These are phyloP conservation scores for Erythrolamprus reginae DNA, from an alignment of 2,113 vertebrate genomes.

Conservation along the genomic window DNA sequence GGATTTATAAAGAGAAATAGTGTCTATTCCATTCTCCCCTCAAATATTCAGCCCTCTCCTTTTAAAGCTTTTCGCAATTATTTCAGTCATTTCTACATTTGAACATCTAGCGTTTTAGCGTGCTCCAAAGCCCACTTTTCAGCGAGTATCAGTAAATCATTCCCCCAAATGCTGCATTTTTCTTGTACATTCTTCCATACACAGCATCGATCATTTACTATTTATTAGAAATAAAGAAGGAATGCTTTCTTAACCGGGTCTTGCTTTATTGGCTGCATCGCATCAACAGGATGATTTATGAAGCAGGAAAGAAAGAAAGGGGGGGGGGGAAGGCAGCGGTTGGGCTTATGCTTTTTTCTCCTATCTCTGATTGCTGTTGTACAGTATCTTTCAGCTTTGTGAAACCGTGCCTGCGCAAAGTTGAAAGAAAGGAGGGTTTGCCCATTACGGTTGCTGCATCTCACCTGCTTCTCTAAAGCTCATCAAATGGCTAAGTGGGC, in stretches of 20 bases:
- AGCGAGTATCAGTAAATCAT: conserved; percentile 53
- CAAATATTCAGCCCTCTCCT: neutral
- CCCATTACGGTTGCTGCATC: neutral
- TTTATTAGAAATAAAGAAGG: conserved; percentile 34
- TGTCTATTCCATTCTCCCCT: rapidly evolving
- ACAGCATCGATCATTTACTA: conserved; percentile 54
- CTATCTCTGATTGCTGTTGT: neutral
- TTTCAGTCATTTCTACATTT: conserved; percentile 40
- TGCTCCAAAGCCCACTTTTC: conserved; percentile 16
- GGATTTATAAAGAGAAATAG: neutral
- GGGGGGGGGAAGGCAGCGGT: neutral
- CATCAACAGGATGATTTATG: conserved; percentile 62
- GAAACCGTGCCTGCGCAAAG: neutral
- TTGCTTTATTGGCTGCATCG: conserved; percentile 48
- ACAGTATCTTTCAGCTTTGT: neutral
- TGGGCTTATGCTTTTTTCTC: conserved; percentile 24
- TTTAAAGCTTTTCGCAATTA: conserved; percentile 11
- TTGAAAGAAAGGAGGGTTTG: neutral
- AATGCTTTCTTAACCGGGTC: conserved; percentile 49
- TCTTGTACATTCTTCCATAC: conserved; percentile 37
- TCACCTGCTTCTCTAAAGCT: neutral
- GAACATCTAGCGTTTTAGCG: conserved; percentile 4
- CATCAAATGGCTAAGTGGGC: neutral
- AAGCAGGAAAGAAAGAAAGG: neutral
- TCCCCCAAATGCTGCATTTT: conserved; percentile 14